Conservation (phyloP, 2,113 vertebrate genomes). For the Centropus unirufus region DNA sequence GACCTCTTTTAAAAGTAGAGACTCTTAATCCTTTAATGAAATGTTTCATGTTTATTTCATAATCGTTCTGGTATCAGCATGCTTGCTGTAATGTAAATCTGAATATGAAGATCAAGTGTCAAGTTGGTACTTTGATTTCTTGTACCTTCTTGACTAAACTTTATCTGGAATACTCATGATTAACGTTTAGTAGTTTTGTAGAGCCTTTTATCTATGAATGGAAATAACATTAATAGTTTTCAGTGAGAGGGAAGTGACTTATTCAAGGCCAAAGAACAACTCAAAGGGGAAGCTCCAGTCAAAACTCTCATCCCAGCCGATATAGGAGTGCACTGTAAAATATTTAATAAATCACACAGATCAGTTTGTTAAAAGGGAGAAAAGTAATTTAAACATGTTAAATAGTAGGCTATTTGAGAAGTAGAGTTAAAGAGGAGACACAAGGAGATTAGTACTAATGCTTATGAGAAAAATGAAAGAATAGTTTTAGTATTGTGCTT, state of each 20-base stretch:
- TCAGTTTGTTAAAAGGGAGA: not conserved
- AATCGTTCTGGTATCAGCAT: not conserved
- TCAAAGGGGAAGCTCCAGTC: not conserved
- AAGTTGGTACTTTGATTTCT: not conserved
- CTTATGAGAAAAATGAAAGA: not conserved
- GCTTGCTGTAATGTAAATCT: not conserved
- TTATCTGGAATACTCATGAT: not conserved
- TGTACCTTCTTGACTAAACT: not conserved
- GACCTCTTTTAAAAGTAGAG: not conserved
- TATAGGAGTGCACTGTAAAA: not conserved
- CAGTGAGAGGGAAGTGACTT: not conserved
- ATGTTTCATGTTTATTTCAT: not conserved
- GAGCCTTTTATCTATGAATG: not conserved
- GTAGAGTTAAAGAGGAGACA: not conserved
- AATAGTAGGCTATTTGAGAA: not conserved
- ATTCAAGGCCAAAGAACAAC: not conserved
- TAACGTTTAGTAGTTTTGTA: not conserved
- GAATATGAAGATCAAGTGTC: not conserved
- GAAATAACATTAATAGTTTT: conserved; percentile 2
- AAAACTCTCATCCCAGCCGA: not conserved
- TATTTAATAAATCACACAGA: not conserved
- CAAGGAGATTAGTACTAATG: not conserved
- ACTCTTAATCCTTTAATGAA: not conserved
- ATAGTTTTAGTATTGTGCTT: not conserved
- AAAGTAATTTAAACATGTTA: not conserved